These are phyloP conservation scores for Eristalinus sepulchralis DNA, from an alignment of 2,888 invertebrate genomes.

Conservation along the genomic window DNA sequence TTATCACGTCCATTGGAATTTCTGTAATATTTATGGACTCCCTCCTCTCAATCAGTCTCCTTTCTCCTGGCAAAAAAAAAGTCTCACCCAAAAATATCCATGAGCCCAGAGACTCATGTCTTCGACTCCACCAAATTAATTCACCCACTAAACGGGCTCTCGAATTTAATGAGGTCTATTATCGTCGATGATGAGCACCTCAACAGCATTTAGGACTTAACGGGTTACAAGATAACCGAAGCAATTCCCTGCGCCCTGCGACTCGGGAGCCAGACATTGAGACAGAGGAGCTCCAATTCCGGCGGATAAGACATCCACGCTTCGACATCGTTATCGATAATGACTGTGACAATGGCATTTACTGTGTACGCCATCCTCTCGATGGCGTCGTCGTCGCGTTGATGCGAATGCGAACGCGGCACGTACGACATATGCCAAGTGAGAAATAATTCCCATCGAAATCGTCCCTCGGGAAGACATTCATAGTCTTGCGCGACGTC, in stretches of 20 bases:
- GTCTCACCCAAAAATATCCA: neutral
- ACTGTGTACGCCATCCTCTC: neutral
- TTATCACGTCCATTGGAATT: too few relatives aligned
- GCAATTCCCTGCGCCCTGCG: neutral
- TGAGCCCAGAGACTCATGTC: neutral
- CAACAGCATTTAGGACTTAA: neutral
- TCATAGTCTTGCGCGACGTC: neutral
- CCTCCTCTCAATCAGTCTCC: too few relatives aligned
- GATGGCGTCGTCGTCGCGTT: neutral
- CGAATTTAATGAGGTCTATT: neutral
- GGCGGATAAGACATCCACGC: neutral
- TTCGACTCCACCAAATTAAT: neutral
- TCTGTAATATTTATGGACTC: too few relatives aligned
- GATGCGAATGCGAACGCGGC: neutral
- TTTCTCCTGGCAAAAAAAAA: too few relatives aligned
- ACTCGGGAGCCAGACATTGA: neutral
- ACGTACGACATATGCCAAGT: neutral
- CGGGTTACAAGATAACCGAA: neutral
- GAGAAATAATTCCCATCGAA: neutral
- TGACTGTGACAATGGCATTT: slow-evolving; percentile 2
- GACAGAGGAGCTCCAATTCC: neutral
- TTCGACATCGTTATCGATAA: slow-evolving; percentile 1
- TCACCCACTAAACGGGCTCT: neutral
- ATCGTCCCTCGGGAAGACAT: neutral
- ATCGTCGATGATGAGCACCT: neutral